Evolutionary conservation across 1,140 invertebrate species (phyloP).

Genomic region (Trypoxylus dichotomus): DNA sequence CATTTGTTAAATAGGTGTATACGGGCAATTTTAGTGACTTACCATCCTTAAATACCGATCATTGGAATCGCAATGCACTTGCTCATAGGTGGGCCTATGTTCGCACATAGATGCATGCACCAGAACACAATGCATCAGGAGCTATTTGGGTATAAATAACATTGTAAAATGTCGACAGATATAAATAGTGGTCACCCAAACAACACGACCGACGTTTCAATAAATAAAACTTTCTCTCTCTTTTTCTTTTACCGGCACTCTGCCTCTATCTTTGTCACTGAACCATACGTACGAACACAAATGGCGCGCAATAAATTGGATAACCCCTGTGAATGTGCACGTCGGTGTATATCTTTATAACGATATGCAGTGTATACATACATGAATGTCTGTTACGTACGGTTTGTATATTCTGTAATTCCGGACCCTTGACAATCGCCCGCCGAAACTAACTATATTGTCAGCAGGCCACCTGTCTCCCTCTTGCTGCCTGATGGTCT

Average conservation of each 20-base stretch:
- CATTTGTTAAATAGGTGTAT: no score
- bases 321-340: background rate
- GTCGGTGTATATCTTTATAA: background rate
- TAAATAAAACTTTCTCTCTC: background rate
- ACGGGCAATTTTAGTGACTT: no score
- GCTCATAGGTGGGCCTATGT: no score
- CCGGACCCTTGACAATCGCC: background rate
- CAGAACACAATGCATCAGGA: background rate
- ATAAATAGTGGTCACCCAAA: background rate
- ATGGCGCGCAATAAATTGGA: conserved; percentile 1
- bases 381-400: background rate
- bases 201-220: background rate
- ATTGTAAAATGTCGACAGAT: background rate
- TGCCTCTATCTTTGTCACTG: no score
- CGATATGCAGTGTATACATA: background rate
- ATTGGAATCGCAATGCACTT: no score
- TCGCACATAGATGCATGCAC: background rate
- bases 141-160: background rate
- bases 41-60: no score
- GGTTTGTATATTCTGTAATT: background rate
- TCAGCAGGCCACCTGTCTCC: background rate
- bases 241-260: no score
- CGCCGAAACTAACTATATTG: background rate
- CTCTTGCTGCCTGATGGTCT: background rate
- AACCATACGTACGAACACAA: background rate